Evolutionary conservation across 1,140 invertebrate species (phyloP).

Genomic region (Bombus soroeensis): DNA sequence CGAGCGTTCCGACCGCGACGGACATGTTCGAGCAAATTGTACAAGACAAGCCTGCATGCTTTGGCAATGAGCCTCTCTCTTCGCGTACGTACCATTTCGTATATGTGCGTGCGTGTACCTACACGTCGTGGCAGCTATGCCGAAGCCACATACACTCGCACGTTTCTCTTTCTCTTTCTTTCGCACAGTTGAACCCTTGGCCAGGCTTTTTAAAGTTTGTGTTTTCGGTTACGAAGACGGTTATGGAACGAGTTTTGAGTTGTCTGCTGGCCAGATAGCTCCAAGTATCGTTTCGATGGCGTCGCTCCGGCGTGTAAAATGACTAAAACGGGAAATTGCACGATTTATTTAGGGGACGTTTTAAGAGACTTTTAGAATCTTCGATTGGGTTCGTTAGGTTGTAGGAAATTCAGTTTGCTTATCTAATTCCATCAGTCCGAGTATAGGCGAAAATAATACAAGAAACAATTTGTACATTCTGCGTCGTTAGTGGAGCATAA

Average conservation of each 20-base stretch:
- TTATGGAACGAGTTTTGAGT: conserved; percentile 3
- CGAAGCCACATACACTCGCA: not conserved
- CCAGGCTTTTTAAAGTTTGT: conserved; percentile 6
- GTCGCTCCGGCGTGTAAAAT: not conserved
- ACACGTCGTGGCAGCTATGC: conserved; percentile 1
- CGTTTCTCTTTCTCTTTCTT: not conserved
- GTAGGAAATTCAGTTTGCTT: not conserved
- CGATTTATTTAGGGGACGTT: not conserved
- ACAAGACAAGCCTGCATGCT: conserved; percentile 76
- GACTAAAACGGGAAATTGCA: not conserved
- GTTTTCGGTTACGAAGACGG: conserved; percentile 1
- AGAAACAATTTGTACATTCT: no score
- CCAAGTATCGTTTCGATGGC: not conserved
- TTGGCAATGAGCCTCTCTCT: conserved; percentile 69
- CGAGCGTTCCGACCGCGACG: conserved; percentile 73
- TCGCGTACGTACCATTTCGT: conserved; percentile 41
- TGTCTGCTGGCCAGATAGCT: not conserved
- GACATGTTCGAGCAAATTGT: conserved; percentile 77
- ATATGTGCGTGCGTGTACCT: conserved; percentile 1
- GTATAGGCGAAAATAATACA: no score
- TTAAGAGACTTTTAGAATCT: not conserved
- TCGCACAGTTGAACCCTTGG: not conserved
- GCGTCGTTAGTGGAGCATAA: no score
- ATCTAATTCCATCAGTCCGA: no score
- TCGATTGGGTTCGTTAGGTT: not conserved